Percentiles rank a stretch among this genome's conserved stretches.
phyloP scores from a whole-genome alignment of 2,888 invertebrate genomes.

The Automeris io region DNA sequence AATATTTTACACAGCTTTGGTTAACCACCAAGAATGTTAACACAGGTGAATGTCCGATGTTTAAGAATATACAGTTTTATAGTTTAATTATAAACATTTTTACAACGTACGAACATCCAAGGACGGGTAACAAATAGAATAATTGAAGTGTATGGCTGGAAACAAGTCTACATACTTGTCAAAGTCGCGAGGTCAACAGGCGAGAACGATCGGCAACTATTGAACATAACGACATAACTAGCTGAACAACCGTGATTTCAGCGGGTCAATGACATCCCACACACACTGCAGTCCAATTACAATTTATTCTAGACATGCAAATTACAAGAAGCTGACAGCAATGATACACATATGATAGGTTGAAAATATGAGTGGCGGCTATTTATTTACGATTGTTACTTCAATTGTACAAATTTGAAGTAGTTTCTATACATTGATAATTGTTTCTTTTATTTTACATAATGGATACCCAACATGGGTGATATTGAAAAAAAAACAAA shows the following conservation, averaged over 20 bases:
- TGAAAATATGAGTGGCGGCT: background rate
- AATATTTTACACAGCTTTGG: background rate
- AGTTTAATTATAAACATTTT: conserved; percentile 24
- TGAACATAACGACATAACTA: conserved; percentile 57
- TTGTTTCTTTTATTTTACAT: too few relatives aligned
- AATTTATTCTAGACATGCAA: conserved; percentile 16
- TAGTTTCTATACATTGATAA: too few relatives aligned
- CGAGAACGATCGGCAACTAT: conserved; percentile 47
- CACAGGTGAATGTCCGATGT: background rate
- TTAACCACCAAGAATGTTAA: conserved; percentile 2
- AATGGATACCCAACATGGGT: too few relatives aligned
- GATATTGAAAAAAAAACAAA: too few relatives aligned
- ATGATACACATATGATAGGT: background rate
- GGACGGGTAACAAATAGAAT: conserved; percentile 44
- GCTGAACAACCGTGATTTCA: conserved; percentile 62
- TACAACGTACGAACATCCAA: conserved; percentile 33
- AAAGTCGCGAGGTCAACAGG: conserved; percentile 58
- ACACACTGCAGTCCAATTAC: conserved; percentile 21
- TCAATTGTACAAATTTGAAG: background rate
- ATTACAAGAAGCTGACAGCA: conserved; percentile 8
- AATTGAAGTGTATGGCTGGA: conserved; percentile 58
- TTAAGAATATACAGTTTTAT: background rate
- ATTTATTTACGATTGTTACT: background rate
- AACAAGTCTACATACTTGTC: conserved; percentile 49
- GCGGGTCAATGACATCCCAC: conserved; percentile 54